Evolutionary conservation across 2,113 vertebrate species (phyloP).

Genomic region (Psittacus erithacus): DNA sequence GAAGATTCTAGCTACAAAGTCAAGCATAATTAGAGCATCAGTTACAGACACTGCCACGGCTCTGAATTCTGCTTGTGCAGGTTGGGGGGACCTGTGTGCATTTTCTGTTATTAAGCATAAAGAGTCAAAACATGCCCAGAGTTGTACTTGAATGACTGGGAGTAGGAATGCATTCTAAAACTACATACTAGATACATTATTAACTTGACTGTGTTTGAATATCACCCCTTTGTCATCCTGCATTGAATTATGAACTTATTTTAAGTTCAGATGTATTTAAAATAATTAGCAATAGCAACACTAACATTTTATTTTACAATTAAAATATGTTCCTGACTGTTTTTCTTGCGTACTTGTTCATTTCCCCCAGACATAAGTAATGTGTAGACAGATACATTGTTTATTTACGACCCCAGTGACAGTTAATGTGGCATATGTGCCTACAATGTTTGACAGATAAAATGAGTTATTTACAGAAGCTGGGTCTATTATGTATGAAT

Average conservation of each 20-base stretch:
- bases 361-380: conserved; percentile 45
- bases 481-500: conserved; percentile 59
- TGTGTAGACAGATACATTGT: conserved; percentile 51
- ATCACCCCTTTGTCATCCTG: neutral
- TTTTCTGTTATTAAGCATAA: neutral
- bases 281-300: conserved; percentile 32
- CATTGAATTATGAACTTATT: neutral
- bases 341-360: conserved; percentile 30
- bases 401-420: conserved; percentile 58
- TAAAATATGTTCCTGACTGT: conserved; percentile 7
- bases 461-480: conserved; percentile 67
- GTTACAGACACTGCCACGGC: neutral
- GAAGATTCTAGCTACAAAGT: neutral
- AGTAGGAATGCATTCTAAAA: neutral
- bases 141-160: neutral
- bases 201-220: neutral
- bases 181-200: neutral
- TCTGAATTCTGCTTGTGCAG: neutral
- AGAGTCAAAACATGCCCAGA: neutral
- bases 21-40: neutral
- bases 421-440: conserved; percentile 49
- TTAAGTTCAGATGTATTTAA: neutral
- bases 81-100: neutral
- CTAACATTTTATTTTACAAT: neutral
- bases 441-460: conserved; percentile 55